Evolutionary conservation across 2,888 invertebrate genomes (phyloP), one percentile per base, ranked within the genome.

Genomic region (Neoitamus cyanurus): DNA sequence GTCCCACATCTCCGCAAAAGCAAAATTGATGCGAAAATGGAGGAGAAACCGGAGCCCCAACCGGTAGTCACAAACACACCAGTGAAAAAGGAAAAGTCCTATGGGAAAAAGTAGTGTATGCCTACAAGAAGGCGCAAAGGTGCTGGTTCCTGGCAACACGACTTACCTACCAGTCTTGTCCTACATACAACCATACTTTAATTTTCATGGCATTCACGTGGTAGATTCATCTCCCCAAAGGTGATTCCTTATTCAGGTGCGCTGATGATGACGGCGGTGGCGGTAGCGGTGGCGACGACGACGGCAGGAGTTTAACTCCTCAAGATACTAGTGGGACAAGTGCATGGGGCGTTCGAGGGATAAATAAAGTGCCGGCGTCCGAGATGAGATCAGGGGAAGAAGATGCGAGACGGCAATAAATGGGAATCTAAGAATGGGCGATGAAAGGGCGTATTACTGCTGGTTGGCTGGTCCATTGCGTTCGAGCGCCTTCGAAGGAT

Each of bases 151-250:
- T 58, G 58, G 58, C 58, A 58, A 58, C 25, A 58, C 25, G 9
- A 1, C 2, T 58, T 58, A 15, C 20, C 58, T 6, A 6, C 25
- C 58, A 15, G 58, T 58, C 58, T 58, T 58, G 42, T 20, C 58
- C 58, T 58, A 20, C 25, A 58, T 58, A 58, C 58, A 58, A 58
- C 15, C 15, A 58, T 9, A 58, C 70, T 70, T 70, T n/a, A 70
- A 70, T 70, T 70, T 70, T 70, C 31, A 70, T 70, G 70, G 70
- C 31, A 70, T 70, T 31, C 70, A 70, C 70, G 70, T 31, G 70
- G 11, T 70, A 70, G 70, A 70, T 70, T 34, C 70, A 15, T 70
- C 70, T 70, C 30, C 70, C 70, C n/a, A 7, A 70, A 70, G 70
- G 70, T 70, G 31, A 70, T 70, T 70, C 70, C 70, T 25, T 34